Base-by-base conservation (phyloP, 2,888 invertebrate genomes). In the Cephus pygmeus region DNA sequence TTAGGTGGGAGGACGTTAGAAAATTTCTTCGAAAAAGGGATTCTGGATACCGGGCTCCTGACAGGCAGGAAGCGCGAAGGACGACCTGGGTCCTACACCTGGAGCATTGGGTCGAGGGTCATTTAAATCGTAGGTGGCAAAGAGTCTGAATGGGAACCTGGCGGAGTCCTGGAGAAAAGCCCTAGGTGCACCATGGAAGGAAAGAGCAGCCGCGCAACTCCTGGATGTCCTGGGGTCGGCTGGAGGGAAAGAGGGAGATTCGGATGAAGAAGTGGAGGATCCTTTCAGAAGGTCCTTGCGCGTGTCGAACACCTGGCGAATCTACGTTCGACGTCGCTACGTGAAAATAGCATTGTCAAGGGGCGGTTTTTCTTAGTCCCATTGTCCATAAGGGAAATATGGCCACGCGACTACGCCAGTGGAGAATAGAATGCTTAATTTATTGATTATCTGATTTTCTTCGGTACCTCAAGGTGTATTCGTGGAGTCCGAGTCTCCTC, bases 71-170 rank as follows among this genome's bases (percentile, higher is more conserved):
- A 40, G 4, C 40, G 15, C 40, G 40, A 40, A 40, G 40, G 40
- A 40, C 40, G 40, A 40, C 4, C 40, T 40, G 40, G 40, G 40
- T 15, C 40, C 40, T 75, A 81, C 84, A 87, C 83, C 85, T 84
- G 85, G 87, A 81, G 40, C 40, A 15, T 6, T 15, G 6, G 1
- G 40, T 4, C 15, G 4, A 85, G 73, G 85, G 85, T 88, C 87
- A 86, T 85, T 85, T 86, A 85, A 87, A 86, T 88, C 86, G 87
- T 87, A 87, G 87, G 87, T 87, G 88, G 89, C 88, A 86, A 86
- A 85, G 86, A 88, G 88, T 86, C 85, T 85, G 85, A 87, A 87
- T 85, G 82, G 82, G 78, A 6, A 15, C 83, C 81, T 81, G 78
- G 79, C n/a, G 34, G 76, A 79, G 79, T 80, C 80, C 79, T 75